These are phyloP conservation scores for Rhinoderma darwinii DNA, from an alignment of 2,113 vertebrate species.

Conservation along the genomic window DNA sequence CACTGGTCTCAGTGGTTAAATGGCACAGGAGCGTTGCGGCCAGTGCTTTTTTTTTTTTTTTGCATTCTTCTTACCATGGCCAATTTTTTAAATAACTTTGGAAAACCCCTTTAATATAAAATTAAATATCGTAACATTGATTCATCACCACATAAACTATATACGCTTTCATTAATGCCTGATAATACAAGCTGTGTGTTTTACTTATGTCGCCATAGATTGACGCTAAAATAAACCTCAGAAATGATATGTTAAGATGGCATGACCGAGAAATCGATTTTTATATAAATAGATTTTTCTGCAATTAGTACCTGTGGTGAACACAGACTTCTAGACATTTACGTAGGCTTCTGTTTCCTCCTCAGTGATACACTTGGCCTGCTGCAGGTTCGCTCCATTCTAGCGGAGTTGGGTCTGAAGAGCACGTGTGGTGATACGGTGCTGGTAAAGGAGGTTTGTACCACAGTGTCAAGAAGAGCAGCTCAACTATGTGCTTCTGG, in stretches of 20 bases:
- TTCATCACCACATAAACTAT: no score
- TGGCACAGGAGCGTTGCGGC: no score
- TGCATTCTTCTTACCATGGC: no score
- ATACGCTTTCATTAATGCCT: no score
- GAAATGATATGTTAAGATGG: neutral
- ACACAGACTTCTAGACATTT: neutral
- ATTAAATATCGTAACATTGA: no score
- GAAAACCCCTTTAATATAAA: no score
- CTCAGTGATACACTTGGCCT: conserved; percentile 70
- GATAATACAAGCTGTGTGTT: no score
- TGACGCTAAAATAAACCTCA: neutral
- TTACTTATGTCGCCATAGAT: neutral
- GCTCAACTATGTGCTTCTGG: conserved; percentile 74
- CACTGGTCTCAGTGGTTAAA: no score
- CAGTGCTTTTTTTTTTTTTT: no score
- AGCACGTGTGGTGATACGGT: conserved; percentile 68
- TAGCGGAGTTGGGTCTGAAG: conserved; percentile 67
- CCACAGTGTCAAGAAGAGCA: conserved; percentile 69
- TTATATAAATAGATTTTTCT: no score
- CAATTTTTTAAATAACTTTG: no score
- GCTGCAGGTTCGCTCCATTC: conserved; percentile 66
- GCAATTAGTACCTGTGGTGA: neutral
- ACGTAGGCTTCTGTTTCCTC: neutral
- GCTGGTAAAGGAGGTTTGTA: conserved; percentile 75
- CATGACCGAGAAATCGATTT: no score